Evolutionary conservation across 1,140 invertebrate species (phyloP).

Genomic region (Nixonia krombeini): DNA sequence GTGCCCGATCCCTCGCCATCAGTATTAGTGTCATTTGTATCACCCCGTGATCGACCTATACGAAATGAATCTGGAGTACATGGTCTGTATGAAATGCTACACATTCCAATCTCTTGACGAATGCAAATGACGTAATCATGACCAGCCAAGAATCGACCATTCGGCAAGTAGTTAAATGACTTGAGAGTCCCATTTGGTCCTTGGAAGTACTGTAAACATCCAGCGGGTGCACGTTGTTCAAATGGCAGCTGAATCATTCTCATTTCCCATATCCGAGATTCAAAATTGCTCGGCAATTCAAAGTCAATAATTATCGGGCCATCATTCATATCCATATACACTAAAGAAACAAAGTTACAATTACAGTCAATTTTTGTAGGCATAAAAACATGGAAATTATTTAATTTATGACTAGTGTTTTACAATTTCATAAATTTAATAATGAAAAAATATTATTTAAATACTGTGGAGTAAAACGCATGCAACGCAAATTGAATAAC

Average conservation of each 20-base stretch:
- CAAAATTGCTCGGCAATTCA: slow-evolving; percentile 73
- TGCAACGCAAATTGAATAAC: no score
- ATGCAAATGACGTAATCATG: slow-evolving; percentile 86
- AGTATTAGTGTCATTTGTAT: slow-evolving; percentile 6
- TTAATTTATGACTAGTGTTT: no score
- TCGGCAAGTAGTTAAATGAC: slow-evolving; percentile 85
- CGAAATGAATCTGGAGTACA: slow-evolving; percentile 83
- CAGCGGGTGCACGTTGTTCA: slow-evolving; percentile 79
- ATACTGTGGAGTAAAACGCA: no score
- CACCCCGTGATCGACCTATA: slow-evolving; percentile 74
- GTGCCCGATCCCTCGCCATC: slow-evolving; percentile 59
- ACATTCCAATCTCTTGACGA: slow-evolving; percentile 79
- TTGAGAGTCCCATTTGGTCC: slow-evolving; percentile 76
- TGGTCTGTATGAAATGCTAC: slow-evolving; percentile 82
- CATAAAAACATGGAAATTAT: no score
- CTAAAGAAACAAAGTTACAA: no score
- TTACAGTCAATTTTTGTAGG: no score
- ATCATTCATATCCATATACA: slow-evolving; percentile 78
- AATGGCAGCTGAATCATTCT: slow-evolving; percentile 81
- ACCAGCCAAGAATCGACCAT: slow-evolving; percentile 83
- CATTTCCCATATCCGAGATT: slow-evolving; percentile 82
- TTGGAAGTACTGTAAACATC: slow-evolving; percentile 81
- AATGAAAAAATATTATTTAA: no score
- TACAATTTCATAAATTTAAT: no score
- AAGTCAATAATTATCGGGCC: slow-evolving; percentile 73